Evolutionary conservation across 1,140 invertebrate genomes (phyloP).

Genomic region (Phocides pigmalion): DNA sequence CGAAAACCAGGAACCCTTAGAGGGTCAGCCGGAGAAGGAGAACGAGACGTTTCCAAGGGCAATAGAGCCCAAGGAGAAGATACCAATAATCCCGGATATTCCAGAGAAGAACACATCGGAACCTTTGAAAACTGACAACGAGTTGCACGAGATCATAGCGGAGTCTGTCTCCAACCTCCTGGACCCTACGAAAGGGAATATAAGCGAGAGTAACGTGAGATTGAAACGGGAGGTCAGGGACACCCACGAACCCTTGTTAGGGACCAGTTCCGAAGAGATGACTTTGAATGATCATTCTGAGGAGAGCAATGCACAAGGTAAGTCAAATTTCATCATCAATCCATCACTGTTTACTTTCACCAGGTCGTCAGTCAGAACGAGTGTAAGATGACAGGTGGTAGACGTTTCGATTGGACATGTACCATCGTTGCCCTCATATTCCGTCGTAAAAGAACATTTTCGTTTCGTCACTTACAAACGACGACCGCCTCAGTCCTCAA

Average conservation of each 20-base stretch:
- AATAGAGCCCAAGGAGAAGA: slow-evolving; percentile 58
- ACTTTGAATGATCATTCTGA: slow-evolving; percentile 51
- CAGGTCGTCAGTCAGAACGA: no score
- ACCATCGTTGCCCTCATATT: no score
- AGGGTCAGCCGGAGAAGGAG: slow-evolving; percentile 64
- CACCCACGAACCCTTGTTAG: slow-evolving; percentile 52
- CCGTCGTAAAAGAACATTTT: no score
- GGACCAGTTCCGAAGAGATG: slow-evolving; percentile 65
- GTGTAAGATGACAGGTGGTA: no score
- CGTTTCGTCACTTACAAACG: no score
- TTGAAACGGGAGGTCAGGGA: slow-evolving; percentile 58
- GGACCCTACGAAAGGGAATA: slow-evolving; percentile 56
- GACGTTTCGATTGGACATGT: no score
- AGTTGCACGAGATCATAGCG: slow-evolving; percentile 51
- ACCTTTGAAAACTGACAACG: slow-evolving; percentile 52
- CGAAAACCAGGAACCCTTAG: slow-evolving; percentile 70
- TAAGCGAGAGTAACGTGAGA: slow-evolving; percentile 48
- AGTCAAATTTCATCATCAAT: no score
- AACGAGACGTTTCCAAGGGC: slow-evolving; percentile 66
- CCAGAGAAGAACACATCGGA: slow-evolving; percentile 60
- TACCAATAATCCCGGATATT: slow-evolving; percentile 56
- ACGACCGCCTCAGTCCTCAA: no score
- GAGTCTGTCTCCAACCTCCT: slow-evolving; percentile 61
- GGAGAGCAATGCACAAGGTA: slow-evolving; percentile 50
- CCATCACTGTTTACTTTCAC: no score